Evolutionary conservation across 2,888 invertebrate species (phyloP).

Genomic region (Erebia ligea): DNA sequence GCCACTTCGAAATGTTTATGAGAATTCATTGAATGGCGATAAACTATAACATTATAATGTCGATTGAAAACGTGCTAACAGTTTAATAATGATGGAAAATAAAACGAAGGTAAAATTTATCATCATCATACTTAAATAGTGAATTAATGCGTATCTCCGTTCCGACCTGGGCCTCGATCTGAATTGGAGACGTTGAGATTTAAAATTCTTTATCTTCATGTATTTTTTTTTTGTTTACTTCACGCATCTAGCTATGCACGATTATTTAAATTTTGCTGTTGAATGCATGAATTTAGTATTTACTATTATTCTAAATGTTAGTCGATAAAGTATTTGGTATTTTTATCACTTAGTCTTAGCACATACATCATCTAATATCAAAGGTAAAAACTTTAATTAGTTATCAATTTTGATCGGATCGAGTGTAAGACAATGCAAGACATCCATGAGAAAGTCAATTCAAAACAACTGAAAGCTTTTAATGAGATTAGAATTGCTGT

Average conservation of each 20-base stretch:
- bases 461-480: slow-evolving; percentile 57
- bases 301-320: slow-evolving; percentile 73
- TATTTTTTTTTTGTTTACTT: slow-evolving; percentile 72
- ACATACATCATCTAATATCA: slow-evolving; percentile 75
- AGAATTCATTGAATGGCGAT: slow-evolving; percentile 73
- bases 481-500: slow-evolving; percentile 58
- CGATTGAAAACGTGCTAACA: slow-evolving; percentile 74
- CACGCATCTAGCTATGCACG: slow-evolving; percentile 83
- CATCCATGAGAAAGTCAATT: slow-evolving; percentile 16
- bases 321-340: slow-evolving; percentile 54
- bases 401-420: slow-evolving; percentile 62
- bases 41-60: slow-evolving; percentile 60
- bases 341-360: slow-evolving; percentile 76
- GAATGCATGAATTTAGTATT: slow-evolving; percentile 76
- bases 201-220: slow-evolving; percentile 46
- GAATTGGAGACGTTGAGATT: slow-evolving; percentile 57
- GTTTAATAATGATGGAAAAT: slow-evolving; percentile 74
- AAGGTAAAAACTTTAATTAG: slow-evolving; percentile 66
- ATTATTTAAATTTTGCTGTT: slow-evolving; percentile 78
- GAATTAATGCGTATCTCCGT: slow-evolving; percentile 60
- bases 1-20: slow-evolving; percentile 75
- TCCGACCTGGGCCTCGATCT: slow-evolving; percentile 49
- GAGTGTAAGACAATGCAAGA: slow-evolving; percentile 71
- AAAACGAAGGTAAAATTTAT: slow-evolving; percentile 69
- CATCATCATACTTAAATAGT: slow-evolving; percentile 72